Percentiles rank a stretch among this genome's conserved stretches.
Conservation (phyloP, 64 coral and sea anemone species). For the Acropora tenuis region DNA sequence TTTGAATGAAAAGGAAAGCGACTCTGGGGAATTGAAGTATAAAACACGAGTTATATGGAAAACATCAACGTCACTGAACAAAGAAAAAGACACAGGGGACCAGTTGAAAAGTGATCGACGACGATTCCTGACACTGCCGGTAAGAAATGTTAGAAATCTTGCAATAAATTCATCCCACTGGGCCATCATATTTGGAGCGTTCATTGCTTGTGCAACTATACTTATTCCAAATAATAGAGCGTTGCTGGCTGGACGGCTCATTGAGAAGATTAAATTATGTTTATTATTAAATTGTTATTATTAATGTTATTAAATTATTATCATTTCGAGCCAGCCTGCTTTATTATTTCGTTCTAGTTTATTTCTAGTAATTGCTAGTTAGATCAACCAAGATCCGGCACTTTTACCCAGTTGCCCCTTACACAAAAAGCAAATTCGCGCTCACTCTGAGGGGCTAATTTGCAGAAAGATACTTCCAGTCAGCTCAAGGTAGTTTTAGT, state of each 20-base stretch:
- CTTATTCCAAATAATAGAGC: not conserved
- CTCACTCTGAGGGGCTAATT: too few species aligned
- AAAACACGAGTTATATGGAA: conserved; percentile 85
- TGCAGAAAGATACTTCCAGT: too few species aligned
- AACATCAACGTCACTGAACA: conserved; percentile 81
- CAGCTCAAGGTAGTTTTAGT: too few species aligned
- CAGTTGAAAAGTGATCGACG: conserved; percentile 61
- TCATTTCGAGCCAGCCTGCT: too few species aligned
- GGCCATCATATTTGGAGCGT: not conserved
- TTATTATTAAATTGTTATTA: too few species aligned
- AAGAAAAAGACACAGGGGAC: conserved; percentile 79
- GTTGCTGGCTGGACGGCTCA: not conserved
- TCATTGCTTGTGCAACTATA: not conserved
- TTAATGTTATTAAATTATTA: too few species aligned
- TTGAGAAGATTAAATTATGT: not conserved
- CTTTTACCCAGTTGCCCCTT: too few species aligned
- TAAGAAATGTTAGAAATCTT: conserved; percentile 31
- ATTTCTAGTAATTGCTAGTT: too few species aligned
- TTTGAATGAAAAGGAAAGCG: conserved; percentile 37
- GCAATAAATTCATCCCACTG: not conserved
- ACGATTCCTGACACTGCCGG: conserved; percentile 85
- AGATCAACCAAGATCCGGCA: too few species aligned
- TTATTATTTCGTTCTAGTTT: too few species aligned
- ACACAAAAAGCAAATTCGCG: too few species aligned
- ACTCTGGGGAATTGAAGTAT: conserved; percentile 20